Percentiles rank a stretch among this genome's conserved stretches.
phyloP scores from a whole-genome alignment of 2,113 vertebrate genomes.

The Platysternon megacephalum region DNA sequence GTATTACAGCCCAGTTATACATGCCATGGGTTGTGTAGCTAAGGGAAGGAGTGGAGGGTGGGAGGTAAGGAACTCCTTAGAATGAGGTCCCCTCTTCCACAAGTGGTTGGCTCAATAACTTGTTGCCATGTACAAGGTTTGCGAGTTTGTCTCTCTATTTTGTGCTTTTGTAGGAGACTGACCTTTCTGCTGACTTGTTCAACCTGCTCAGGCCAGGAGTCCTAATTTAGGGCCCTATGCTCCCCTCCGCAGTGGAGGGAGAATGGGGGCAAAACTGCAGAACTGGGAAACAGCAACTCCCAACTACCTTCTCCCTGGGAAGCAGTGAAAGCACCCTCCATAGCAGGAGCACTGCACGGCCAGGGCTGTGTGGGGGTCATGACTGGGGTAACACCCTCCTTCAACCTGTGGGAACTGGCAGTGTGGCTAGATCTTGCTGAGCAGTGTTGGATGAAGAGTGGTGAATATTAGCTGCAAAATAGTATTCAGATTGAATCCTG shows the following conservation, averaged over 20 bases:
- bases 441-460: constrained; percentile 2
- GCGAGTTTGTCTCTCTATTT: neutral
- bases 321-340: no score
- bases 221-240: no score
- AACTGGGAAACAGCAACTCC: no score
- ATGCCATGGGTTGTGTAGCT: neutral
- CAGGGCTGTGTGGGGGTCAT: neutral
- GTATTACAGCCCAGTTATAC: no score
- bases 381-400: neutral
- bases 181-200: constrained; percentile 45
- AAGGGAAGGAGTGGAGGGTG: neutral
- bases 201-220: neutral
- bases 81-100: neutral
- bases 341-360: no score
- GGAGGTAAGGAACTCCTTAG: neutral
- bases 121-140: neutral
- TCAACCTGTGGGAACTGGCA: neutral
- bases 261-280: no score
- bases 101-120: neutral
- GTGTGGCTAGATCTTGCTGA: neutral
- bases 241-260: no score
- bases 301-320: no score
- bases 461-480: constrained; percentile 51
- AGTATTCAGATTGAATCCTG: constrained; percentile 45
- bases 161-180: neutral